Conservation (phyloP, 2,888 invertebrate species). For the Sphaeridia pumilis region DNA sequence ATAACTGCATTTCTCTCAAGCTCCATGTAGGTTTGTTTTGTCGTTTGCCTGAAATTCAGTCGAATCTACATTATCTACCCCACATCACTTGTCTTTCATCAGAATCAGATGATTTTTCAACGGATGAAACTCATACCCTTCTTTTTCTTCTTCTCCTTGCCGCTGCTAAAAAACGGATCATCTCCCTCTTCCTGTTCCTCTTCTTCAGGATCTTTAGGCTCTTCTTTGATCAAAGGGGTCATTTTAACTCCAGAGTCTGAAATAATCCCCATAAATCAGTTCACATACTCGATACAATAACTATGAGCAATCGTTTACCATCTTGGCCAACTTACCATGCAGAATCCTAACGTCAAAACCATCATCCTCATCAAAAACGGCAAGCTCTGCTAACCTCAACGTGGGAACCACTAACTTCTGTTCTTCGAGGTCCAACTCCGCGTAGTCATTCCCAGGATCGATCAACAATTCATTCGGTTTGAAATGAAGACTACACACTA, state of each 20-base stretch:
- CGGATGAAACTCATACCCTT: too few species aligned
- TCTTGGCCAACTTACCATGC: neutral
- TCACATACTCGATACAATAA: too few species aligned
- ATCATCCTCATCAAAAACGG: constrained; percentile 4
- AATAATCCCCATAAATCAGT: too few species aligned
- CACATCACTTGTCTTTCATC: too few species aligned
- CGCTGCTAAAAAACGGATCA: too few species aligned
- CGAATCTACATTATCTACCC: neutral
- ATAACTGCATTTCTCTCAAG: constrained; percentile 5
- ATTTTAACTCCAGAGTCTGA: neutral
- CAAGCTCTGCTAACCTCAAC: neutral
- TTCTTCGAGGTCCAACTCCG: neutral
- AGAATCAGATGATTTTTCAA: too few species aligned
- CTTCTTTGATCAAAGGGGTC: neutral
- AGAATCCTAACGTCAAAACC: neutral
- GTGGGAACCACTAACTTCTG: constrained; percentile 6
- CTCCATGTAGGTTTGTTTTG: constrained; percentile 11
- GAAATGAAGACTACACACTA: constrained; percentile 6
- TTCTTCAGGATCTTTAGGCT: constrained; percentile 1
- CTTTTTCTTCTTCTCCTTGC: too few species aligned
- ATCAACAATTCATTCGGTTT: neutral
- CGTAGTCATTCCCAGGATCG: neutral
- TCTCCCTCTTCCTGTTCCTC: neutral
- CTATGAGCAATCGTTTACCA: too few species aligned
- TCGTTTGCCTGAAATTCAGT: constrained; percentile 3